Evolutionary conservation across 1,140 invertebrate genomes (phyloP), one percentile per base, ranked within the genome.

Genomic region (Dinothrombium tinctorium): DNA sequence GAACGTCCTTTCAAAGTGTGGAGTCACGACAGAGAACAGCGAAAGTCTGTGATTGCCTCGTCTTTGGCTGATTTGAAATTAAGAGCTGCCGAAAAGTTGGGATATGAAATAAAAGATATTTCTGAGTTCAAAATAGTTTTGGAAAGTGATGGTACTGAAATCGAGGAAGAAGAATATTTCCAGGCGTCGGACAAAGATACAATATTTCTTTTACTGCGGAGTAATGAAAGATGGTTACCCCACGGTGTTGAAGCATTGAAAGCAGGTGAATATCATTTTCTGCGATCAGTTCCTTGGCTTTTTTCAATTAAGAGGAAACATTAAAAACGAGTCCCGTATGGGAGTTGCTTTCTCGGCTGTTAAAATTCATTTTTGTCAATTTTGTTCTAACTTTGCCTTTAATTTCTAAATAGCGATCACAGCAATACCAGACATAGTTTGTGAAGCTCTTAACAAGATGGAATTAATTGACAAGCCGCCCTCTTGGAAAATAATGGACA

Each of bases 1-100:
- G n/a, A 82, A 71, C 77, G 78, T 70, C 82, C 83, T 69, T 86
- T 87, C 68, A 90, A 90, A 72, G 75, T 90, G 73, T 90, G 84
- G 84, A 84, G 84, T 69, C 78, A 76, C 64, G 81, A 78, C 67
- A 70, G 86, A 66, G 81, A 74, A 65, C 71, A 81, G 53, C 74
- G 83, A 60, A 90, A 89, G 65, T 82, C 81, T 54, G 64, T 90
- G 59, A 81, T 86, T 51, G 84, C 86, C 56, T 74, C 74, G 56
- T 81, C 74, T 59, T 76, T 89, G 54, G 74, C 81, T 60, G 86
- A 92, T 64, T 66, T 92, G 54, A 70, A 84, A 66, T 71, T 74
- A 53, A 75, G 77, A 69, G 83, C 52, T 55, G 36, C 39, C 54
- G 80, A 86, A 63, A 87, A 86, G 64, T 66, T 89, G 52, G 76